phyloP scores from a whole-genome alignment of 2,797 vertebrate species.

The Thripadectes ignobilis region DNA sequence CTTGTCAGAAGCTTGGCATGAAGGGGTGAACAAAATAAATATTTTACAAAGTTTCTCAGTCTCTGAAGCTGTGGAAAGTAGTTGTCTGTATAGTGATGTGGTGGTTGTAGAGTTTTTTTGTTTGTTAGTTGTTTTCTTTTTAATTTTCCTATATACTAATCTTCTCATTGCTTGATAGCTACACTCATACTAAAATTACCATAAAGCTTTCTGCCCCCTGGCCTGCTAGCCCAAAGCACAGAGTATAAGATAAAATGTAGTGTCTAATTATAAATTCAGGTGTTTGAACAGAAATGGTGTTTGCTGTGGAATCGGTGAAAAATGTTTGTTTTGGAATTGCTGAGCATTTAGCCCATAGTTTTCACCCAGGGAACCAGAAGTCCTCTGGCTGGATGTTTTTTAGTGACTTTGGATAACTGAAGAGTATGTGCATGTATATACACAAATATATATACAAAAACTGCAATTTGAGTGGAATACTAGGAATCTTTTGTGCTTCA shows the following conservation, averaged over 20 bases:
- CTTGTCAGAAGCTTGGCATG: background rate
- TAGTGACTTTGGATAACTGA: background rate
- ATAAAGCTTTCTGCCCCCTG: background rate
- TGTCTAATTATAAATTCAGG: background rate
- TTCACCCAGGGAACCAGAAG: background rate
- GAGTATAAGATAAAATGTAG: fast-evolving
- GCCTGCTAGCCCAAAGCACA: background rate
- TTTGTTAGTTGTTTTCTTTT: background rate
- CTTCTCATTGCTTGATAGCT: background rate
- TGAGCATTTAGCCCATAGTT: background rate
- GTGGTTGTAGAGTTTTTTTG: background rate
- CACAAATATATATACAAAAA: background rate
- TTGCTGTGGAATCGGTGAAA: background rate
- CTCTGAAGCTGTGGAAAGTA: background rate
- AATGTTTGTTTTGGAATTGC: background rate
- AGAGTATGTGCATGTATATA: background rate
- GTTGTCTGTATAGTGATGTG: background rate
- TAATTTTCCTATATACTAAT: background rate
- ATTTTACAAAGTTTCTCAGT: background rate
- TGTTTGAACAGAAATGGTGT: background rate
- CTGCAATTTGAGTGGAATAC: background rate
- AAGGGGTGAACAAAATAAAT: fast-evolving
- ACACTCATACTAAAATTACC: fast-evolving
- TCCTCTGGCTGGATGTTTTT: background rate
- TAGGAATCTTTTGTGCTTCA: background rate